Base-by-base conservation (phyloP, 2,888 invertebrate species). In the Chydorus sphaericus region DNA sequence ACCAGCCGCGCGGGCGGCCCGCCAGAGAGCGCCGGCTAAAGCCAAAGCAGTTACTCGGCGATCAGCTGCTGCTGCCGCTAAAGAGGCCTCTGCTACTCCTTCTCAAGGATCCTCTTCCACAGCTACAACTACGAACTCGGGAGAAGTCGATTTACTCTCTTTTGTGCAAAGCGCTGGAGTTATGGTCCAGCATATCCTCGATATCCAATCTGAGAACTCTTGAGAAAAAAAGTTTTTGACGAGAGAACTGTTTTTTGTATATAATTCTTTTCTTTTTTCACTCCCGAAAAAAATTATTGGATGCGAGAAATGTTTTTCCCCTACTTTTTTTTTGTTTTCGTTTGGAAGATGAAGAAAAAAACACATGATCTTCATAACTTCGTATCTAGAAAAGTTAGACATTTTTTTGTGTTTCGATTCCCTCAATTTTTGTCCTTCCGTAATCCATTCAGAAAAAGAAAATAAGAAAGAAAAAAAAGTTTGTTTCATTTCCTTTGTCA, bases 131-230 rank as follows among this genome's bases (percentile, higher is more conserved):
- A 26, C 44, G 23, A 26, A 23, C 14, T 26, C 44, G 11, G 26
- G 44, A 5, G 52, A 52, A 36, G 36, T 52, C 23, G 52, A 52
- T 20, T 20, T 52, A 26, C 52, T 52, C 26, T 52, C 52, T 8
- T 52, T 52, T 23, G 52, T 52, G 14, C 52, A 52, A 26, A 52
- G 36, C 36, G 52, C 52, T 26, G 52, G 52, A 7, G 52, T 52
- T 11, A 52, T 52, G 52, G 52, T 52, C 1, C 52, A 52, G 36
- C 52, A 52, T 11, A 52, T 52, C 36, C 52, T 52, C 36, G 52
- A 52, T 18, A 52, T 52, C 26, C 52, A 52, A 23, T 36, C 52
- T 18, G 36, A 52, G 6, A 36, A 16, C 18, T 44, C 44, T 4
- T 44, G 28, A 23, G 23, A 30, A 31, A 20, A 50, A 31, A 26